phyloP scores from a whole-genome alignment of 2,888 invertebrate species.

The Macrosoma leucophasiata region DNA sequence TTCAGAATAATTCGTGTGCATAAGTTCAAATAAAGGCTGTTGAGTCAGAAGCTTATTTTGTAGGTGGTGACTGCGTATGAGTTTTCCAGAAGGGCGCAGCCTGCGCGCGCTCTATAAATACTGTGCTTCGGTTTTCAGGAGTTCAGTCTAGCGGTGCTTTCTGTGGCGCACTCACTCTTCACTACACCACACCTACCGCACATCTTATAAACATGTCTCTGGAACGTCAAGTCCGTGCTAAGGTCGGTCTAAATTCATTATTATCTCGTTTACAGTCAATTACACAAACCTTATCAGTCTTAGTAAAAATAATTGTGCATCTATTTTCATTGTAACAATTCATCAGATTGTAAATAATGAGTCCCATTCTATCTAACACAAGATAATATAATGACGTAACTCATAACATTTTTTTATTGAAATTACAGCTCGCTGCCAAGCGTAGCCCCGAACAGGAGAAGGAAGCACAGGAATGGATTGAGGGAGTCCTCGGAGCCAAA shows the following conservation, averaged over 20 bases:
- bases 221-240: conserved; percentile 93
- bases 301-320: too few species aligned
- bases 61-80: conserved; percentile 42
- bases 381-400: too few species aligned
- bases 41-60: conserved; percentile 65
- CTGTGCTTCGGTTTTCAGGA: conserved; percentile 56
- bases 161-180: conserved; percentile 47
- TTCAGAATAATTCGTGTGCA: too few species aligned
- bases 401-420: background rate
- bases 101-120: conserved; percentile 64
- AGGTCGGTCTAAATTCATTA: too few species aligned
- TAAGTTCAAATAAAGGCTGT: conserved; percentile 36
- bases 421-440: conserved; percentile 85
- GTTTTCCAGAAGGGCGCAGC: conserved; percentile 70
- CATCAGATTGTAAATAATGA: too few species aligned
- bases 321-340: too few species aligned
- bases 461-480: conserved; percentile 96
- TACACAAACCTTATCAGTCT: too few species aligned
- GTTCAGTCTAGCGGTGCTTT: conserved; percentile 68
- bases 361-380: too few species aligned
- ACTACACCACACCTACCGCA: conserved; percentile 38
- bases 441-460: conserved; percentile 87
- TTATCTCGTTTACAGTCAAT: too few species aligned
- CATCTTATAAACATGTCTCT: conserved; percentile 83
- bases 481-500: conserved; percentile 88